These are phyloP conservation scores for Isoperla grammatica DNA, from an alignment of 2,888 invertebrate genomes.

Conservation along the genomic window DNA sequence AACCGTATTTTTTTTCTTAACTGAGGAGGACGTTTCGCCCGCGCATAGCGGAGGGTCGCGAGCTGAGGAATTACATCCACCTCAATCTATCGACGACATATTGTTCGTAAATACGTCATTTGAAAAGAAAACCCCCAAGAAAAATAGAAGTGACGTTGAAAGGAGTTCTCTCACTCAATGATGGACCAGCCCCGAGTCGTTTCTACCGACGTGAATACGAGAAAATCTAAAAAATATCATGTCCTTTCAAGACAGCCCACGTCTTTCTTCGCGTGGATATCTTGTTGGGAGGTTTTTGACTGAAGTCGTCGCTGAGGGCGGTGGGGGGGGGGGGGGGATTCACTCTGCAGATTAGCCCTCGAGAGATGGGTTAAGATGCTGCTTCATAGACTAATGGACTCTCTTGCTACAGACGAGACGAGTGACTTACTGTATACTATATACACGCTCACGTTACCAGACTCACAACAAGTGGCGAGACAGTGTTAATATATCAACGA, in stretches of 20 bases:
- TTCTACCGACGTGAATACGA: not conserved
- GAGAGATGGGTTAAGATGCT: slow-evolving; percentile 7
- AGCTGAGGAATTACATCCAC: not conserved
- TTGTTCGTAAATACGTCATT: too few relatives aligned
- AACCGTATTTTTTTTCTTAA: not conserved
- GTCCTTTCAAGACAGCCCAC: slow-evolving; percentile 8
- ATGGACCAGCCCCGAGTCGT: too few relatives aligned
- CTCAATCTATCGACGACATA: not conserved
- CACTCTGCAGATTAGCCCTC: slow-evolving; percentile 24
- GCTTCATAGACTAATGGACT: not conserved
- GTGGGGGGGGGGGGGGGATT: slow-evolving; percentile 9
- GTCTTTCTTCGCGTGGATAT: slow-evolving; percentile 4
- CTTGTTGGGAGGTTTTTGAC: not conserved
- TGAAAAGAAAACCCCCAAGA: not conserved
- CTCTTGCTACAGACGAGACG: too few relatives aligned
- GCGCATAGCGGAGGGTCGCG: not conserved
- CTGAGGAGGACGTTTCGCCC: too few relatives aligned
- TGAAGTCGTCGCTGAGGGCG: not conserved
- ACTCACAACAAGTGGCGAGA: too few relatives aligned
- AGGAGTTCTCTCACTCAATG: not conserved
- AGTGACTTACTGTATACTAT: not conserved
- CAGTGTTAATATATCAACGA: too few relatives aligned
- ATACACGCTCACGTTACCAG: too few relatives aligned
- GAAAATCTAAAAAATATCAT: not conserved
- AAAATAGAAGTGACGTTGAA: slow-evolving; percentile 8